Evolutionary conservation across 30 jellyfish, hydroid and myxozoan species (phyloP), one percentile per base, ranked within the genome.

Genomic region (Aurelia aurita): DNA sequence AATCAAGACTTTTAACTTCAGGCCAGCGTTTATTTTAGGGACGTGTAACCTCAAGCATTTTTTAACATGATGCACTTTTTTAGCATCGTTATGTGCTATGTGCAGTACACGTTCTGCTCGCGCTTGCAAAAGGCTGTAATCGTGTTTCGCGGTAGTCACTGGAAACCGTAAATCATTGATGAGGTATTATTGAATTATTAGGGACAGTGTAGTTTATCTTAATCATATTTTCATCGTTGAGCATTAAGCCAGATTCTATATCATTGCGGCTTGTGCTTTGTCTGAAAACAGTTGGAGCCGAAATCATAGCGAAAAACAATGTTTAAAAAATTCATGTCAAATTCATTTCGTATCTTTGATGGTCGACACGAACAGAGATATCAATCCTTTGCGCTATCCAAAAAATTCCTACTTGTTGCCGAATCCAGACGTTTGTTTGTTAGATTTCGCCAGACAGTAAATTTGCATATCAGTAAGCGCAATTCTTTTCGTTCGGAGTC

Each of bases 231-330:
- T 54, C 66, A 23, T 66, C 68, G 74, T 23, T 29, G 28, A 57
- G 74, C 74, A 51, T 82, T 61, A 53, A 35, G 79, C 71, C 35
- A 20, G 75, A 80, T 80, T 68, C 80, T 45, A n/a, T 65, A 80
- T 44, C 85, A 57, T 51, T 54, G 85, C 79, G 90, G 83, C 72
- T 53, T 80, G 35, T 16, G 18, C 74, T 59, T 66, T 49, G 85
- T 66, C 75, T 31, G 73, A 3, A 69, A 63, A 25, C 83, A 45
- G 58, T 20, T 43, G 63, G 32, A 39, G 26, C 80, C 72, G 72
- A 63, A 53, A 63, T 26, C 70, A 51, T 14, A 0, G 31, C 74
- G 34, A 15, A 51, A 15, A 44, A 25, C 21, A 51, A 43, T 14
- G 47, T 31, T 74, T 15, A 74, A 74, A 74, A 39, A 39, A 39